Evolutionary conservation across 1,140 invertebrate species (phyloP), one percentile per base, ranked within the genome.

Genomic region (Acromyrmex echinatior): DNA sequence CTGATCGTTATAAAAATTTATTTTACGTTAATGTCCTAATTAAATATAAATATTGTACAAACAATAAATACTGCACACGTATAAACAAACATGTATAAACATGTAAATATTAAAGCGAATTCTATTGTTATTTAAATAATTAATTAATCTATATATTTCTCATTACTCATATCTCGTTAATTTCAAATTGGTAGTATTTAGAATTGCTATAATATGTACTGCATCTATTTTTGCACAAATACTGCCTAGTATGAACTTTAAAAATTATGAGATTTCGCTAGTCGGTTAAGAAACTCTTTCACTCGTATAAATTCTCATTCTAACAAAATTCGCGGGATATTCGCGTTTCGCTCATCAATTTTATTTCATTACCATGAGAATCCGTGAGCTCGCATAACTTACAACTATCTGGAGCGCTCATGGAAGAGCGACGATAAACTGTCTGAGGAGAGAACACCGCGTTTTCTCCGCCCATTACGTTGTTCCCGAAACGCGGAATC

Each of bases 311-410:
- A 31, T 39, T n/a, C 45, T 39, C 12, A 4, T 14, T 25, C 28
- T 68, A 3, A 10, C 51, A 14, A 71, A 81, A 58, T 81, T 58
- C 65, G 53, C 65, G 14, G 62, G 21, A 9, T 68, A 78, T 80
- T 31, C 77, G 49, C 45, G 9, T 68, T 80, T 81, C 39, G 31
- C 21, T 31, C 51, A 28, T 18, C 65, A 35, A 81, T 81, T 81
- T 81, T 81, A 81, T 81, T 81, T 81, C 65, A 71, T 81, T 58
- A 71, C 65, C 31, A 58, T 71, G 78, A 71, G 65, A 81, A 81
- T 35, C 49, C 77, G 77, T 58, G 77, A 66, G 77, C 28, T 39
- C 79, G 79, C 79, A 71, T 81, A 81, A 81, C 65, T 81, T 81
- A 39, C 25, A 56, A 58, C 79, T 81, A 45, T 71, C 66, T 71